Conservation (phyloP, 2,113 vertebrate genomes). For the Eurypyga helias region DNA sequence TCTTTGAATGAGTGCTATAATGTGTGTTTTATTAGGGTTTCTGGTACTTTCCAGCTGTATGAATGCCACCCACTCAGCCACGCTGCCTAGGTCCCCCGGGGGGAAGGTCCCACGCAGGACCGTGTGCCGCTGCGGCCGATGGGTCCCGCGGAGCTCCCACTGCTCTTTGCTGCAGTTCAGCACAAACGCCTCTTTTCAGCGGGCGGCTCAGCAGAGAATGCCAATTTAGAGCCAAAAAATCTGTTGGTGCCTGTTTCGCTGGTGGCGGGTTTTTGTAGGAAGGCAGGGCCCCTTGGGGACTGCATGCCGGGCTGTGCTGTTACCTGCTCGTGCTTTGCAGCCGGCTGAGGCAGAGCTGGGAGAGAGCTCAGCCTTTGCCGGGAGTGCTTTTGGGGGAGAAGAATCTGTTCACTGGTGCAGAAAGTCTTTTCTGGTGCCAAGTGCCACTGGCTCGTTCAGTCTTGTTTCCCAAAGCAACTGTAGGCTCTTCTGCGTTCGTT, state of each 20-base stretch:
- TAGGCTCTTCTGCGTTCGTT: not conserved
- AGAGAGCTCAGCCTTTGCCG: slow-evolving; percentile 6
- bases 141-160: not conserved
- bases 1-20: not conserved
- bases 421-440: not conserved
- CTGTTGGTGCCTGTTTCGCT: not conserved
- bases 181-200: not conserved
- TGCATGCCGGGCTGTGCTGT: not conserved
- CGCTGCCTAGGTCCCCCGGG: not conserved
- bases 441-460: not conserved
- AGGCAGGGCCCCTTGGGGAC: slow-evolving; percentile 1
- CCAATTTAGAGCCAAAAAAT: not conserved
- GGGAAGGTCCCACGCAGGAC: not conserved
- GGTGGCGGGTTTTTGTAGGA: slow-evolving; percentile 5
- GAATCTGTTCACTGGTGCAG: slow-evolving; percentile 31
- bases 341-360: not conserved
- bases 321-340: not conserved
- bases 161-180: not conserved
- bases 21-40: not conserved
- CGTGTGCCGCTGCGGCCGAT: fast-evolving
- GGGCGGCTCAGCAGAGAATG: not conserved
- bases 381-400: slow-evolving; percentile 10
- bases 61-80: not conserved
- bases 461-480: not conserved
- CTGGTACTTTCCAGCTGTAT: not conserved